Conservation (phyloP, 2,888 invertebrate genomes). For the Scaeva pyrastri region DNA sequence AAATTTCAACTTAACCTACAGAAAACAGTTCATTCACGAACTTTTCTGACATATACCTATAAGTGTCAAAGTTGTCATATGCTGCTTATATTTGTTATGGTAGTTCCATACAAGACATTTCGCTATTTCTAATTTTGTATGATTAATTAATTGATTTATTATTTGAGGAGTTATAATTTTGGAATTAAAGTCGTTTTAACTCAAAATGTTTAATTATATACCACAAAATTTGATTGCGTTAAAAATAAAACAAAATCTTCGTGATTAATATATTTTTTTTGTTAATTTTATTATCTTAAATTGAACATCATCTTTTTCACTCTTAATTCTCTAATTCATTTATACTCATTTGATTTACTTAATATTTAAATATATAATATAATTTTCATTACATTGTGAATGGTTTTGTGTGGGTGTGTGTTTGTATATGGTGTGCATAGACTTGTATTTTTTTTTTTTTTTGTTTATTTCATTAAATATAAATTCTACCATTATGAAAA, state of each 20-base stretch:
- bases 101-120: too few species aligned
- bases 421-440: conserved; percentile 9
- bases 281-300: conserved; percentile 51
- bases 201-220: too few species aligned
- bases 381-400: conserved; percentile 59
- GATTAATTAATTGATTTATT: too few species aligned
- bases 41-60: too few species aligned
- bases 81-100: too few species aligned
- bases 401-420: conserved; percentile 55
- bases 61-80: too few species aligned
- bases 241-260: neutral
- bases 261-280: conserved; percentile 33
- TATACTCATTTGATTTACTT: conserved; percentile 64
- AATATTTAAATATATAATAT: conserved; percentile 56
- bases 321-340: conserved; percentile 74
- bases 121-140: too few species aligned
- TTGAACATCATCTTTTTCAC: conserved; percentile 69
- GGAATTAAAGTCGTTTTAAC: too few species aligned
- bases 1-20: too few species aligned
- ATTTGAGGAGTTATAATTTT: too few species aligned
- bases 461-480: conserved; percentile 14
- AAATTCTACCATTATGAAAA: conserved; percentile 48
- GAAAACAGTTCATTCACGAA: too few species aligned
- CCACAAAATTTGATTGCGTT: too few species aligned
- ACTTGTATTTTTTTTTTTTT: conserved; percentile 18